Conservation (phyloP, 2,113 vertebrate species). For the Onychorhynchus coronatus region DNA sequence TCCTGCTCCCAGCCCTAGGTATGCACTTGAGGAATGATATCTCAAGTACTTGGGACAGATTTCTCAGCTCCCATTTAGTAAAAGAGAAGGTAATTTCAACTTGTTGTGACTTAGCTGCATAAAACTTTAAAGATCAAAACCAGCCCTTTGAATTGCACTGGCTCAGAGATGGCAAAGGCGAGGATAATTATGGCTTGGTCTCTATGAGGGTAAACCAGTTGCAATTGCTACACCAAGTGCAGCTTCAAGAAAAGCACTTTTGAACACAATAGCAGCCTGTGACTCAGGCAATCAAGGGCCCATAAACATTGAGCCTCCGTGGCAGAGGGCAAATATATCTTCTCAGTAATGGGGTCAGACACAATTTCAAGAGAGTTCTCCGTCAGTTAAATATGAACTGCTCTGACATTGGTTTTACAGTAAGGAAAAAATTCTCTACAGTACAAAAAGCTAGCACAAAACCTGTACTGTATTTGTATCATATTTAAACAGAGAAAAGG, state of each 20-base stretch:
- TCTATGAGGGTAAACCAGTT: neutral
- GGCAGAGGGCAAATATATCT: conserved; percentile 35
- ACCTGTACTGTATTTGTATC: neutral
- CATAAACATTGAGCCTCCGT: conserved; percentile 8
- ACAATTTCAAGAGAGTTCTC: conserved; percentile 1
- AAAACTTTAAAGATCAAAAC: neutral
- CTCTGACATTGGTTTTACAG: neutral
- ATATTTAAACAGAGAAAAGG: neutral
- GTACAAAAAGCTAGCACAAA: neutral
- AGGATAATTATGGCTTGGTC: neutral
- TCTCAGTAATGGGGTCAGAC: neutral
- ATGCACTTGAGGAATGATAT: neutral
- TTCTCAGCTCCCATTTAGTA: neutral
- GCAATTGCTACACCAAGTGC: neutral
- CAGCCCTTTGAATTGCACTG: neutral
- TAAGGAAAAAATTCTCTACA: neutral
- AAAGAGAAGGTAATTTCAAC: neutral
- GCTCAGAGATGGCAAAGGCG: neutral
- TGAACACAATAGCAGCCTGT: conserved; percentile 16
- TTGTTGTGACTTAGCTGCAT: neutral
- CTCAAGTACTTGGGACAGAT: neutral
- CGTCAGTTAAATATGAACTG: neutral
- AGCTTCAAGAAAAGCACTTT: conserved; percentile 7
- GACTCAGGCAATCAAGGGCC: conserved; percentile 16
- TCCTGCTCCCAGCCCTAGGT: neutral